Conservation (phyloP, 1,140 invertebrate species). For the Leptopilina boulardi region DNA sequence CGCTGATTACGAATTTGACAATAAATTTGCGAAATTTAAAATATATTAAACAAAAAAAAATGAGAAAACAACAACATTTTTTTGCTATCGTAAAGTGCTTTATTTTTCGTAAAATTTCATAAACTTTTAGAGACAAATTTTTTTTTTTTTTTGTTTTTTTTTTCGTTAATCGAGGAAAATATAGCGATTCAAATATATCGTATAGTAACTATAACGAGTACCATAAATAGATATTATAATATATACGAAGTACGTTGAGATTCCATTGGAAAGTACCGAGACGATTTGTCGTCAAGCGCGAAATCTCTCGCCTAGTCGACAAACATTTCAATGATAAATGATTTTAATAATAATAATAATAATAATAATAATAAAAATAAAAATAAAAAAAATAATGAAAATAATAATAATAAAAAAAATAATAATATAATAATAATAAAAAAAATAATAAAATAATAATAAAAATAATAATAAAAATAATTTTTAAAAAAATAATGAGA, state of each 20-base stretch:
- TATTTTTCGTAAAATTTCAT: constrained; percentile 69
- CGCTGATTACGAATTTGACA: too few relatives aligned
- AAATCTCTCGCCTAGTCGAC: constrained; percentile 34
- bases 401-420: too few relatives aligned
- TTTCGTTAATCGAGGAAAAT: constrained; percentile 62
- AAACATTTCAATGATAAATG: constrained; percentile 23
- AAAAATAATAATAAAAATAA: too few relatives aligned
- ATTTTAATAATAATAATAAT: too few relatives aligned
- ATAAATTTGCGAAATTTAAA: too few relatives aligned
- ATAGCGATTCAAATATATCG: constrained; percentile 58
- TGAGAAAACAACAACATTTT: not conserved
- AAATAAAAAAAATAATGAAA: too few relatives aligned
- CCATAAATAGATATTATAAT: constrained; percentile 55
- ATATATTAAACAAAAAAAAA: too few relatives aligned
- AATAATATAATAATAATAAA: too few relatives aligned
- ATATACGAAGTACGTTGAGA: constrained; percentile 54
- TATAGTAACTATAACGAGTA: constrained; percentile 60
- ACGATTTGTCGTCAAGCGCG: constrained; percentile 45
- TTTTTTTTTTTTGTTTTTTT: too few relatives aligned
- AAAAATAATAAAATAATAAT: too few relatives aligned
- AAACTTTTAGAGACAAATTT: constrained; percentile 64
- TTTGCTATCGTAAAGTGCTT: constrained; percentile 67
- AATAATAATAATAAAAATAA: too few relatives aligned
- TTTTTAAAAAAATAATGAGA: not conserved
- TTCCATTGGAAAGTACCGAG: constrained; percentile 60